Percentiles rank a stretch among this genome's conserved stretches.
Conservation (phyloP, 1,140 invertebrate species). For the Mactra quadrangularis region DNA sequence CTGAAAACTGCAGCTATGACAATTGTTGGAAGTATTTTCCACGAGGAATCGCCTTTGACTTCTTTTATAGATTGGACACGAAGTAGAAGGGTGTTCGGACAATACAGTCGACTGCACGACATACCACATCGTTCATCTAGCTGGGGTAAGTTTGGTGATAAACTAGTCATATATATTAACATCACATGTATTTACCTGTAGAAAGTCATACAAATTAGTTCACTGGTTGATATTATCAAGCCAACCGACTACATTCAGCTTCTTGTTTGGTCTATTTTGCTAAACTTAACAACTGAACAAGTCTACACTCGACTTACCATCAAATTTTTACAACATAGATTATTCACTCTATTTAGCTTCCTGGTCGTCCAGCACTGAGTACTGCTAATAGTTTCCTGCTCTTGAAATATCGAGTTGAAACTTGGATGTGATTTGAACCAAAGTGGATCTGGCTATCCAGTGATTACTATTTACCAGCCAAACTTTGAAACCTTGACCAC, state of each 20-base stretch:
- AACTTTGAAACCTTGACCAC: too few species aligned
- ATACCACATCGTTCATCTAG: not conserved
- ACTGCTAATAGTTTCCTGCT: too few species aligned
- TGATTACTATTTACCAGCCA: too few species aligned
- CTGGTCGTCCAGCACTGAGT: too few species aligned
- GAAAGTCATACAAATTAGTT: not conserved
- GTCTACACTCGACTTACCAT: too few species aligned
- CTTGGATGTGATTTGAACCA: too few species aligned
- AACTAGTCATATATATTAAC: not conserved
- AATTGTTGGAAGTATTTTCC: conserved; percentile 17
- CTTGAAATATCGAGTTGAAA: too few species aligned
- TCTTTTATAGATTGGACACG: not conserved
- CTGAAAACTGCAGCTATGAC: conserved; percentile 39
- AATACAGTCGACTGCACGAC: not conserved
- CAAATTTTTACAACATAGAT: too few species aligned
- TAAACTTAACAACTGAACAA: not conserved
- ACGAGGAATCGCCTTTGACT: conserved; percentile 24
- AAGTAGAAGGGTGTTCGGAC: not conserved
- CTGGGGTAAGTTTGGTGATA: not conserved
- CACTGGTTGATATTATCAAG: not conserved
- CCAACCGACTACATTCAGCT: not conserved
- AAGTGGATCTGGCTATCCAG: too few species aligned
- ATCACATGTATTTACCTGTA: not conserved
- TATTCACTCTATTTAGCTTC: too few species aligned
- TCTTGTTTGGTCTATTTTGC: not conserved